phyloP scores from a whole-genome alignment of 2,113 vertebrate genomes.

The Lipophrys pholis region DNA sequence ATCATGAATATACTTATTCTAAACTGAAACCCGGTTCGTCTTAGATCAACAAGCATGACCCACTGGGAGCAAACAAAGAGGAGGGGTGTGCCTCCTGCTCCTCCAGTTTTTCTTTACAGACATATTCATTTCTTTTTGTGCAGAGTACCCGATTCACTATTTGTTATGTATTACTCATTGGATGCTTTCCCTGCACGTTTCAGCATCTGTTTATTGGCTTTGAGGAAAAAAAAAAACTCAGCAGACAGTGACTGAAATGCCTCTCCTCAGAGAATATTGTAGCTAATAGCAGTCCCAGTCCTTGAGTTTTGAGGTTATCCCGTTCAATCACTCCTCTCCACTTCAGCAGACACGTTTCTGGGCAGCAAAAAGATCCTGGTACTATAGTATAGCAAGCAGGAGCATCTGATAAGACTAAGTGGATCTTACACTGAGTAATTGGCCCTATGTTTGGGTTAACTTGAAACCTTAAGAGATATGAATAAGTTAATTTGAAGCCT shows the following conservation, averaged over 20 bases:
- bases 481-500: slow-evolving; percentile 15
- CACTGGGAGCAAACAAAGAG: slow-evolving; percentile 17
- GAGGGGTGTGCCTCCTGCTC: slow-evolving; percentile 9
- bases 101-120: slow-evolving; percentile 38
- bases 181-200: slow-evolving; percentile 57
- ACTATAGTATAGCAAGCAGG: slow-evolving; percentile 19
- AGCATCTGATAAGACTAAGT: slow-evolving; percentile 22
- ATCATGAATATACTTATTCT: slow-evolving; percentile 81
- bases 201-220: slow-evolving; percentile 47
- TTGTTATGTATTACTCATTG: slow-evolving; percentile 45
- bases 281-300: slow-evolving; percentile 71
- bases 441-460: slow-evolving; percentile 8
- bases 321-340: slow-evolving; percentile 70
- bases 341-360: slow-evolving; percentile 62
- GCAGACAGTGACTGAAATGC: slow-evolving; percentile 64
- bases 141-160: slow-evolving; percentile 28
- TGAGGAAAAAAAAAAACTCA: slow-evolving; percentile 58
- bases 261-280: slow-evolving; percentile 59
- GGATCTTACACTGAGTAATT: slow-evolving; percentile 2
- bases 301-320: slow-evolving; percentile 76
- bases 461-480: slow-evolving; percentile 25
- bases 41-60: slow-evolving; percentile 71
- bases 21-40: slow-evolving; percentile 59
- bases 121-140: slow-evolving; percentile 34
- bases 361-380: slow-evolving; percentile 39